Evolutionary conservation across 2,888 invertebrate species (phyloP).

Genomic region (Adineta ricciae): DNA sequence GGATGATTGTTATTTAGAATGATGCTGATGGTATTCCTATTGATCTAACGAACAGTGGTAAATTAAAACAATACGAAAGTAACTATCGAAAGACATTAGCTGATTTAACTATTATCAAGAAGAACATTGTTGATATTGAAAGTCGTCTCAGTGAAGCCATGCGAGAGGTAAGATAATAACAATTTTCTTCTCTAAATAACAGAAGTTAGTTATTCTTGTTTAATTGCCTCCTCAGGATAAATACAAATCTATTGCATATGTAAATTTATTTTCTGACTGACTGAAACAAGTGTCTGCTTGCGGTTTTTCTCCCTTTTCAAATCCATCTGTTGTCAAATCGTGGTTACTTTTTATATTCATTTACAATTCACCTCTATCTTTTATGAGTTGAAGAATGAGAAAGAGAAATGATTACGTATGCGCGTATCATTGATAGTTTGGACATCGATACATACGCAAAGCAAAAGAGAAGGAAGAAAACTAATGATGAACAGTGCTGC

Average conservation of each 20-base stretch:
- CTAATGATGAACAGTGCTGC: neutral
- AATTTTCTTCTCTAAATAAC: neutral
- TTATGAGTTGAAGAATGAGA: neutral
- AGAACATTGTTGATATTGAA: conserved; percentile 12
- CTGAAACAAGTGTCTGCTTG: too few relatives aligned
- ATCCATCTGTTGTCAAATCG: neutral
- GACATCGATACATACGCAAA: neutral
- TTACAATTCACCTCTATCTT: neutral
- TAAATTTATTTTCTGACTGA: neutral
- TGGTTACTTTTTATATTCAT: neutral
- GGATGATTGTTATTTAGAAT: conserved; percentile 7
- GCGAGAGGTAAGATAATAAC: conserved; percentile 7
- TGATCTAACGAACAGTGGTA: neutral
- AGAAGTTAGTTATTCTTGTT: neutral
- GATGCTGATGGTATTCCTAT: neutral
- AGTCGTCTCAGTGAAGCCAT: conserved; percentile 6
- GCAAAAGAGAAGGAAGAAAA: neutral
- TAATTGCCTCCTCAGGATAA: neutral
- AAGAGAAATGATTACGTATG: conserved; percentile 1
- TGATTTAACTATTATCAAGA: neutral
- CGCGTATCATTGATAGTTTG: neutral
- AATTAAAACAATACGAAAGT: neutral
- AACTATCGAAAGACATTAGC: neutral
- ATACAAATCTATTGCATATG: neutral
- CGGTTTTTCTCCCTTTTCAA: neutral